Conservation (phyloP, 2,113 vertebrate species). For the Psammodynastes pulverulentus region DNA sequence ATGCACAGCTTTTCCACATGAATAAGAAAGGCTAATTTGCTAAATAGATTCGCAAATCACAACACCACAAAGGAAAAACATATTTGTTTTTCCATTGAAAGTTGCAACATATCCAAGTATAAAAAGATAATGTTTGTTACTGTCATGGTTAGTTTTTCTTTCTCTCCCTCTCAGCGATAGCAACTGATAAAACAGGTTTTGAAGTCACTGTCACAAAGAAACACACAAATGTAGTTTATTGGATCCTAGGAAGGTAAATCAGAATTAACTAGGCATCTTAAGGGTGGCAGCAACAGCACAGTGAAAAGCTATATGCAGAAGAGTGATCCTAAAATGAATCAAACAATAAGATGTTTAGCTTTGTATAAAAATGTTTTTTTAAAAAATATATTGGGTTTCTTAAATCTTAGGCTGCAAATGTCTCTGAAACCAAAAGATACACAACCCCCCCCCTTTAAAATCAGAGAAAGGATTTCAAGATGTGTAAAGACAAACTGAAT, state of each 20-base stretch:
- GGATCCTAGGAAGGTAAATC: conserved; percentile 65
- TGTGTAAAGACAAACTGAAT: neutral
- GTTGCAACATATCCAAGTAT: conserved; percentile 59
- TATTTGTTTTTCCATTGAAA: conserved; percentile 61
- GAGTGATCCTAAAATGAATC: neutral
- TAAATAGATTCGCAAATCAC: conserved; percentile 62
- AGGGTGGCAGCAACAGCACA: conserved; percentile 68
- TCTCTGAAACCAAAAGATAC: neutral
- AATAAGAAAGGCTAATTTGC: conserved; percentile 66
- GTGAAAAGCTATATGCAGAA: conserved; percentile 64
- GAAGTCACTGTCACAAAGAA: conserved; percentile 73
- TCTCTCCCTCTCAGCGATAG: conserved; percentile 65
- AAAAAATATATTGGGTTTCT: conserved; percentile 71
- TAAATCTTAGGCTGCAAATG: neutral
- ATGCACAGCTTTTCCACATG: conserved; percentile 50
- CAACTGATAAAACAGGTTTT: conserved; percentile 74
- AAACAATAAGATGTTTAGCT: conserved; percentile 26
- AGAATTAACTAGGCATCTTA: conserved; percentile 71
- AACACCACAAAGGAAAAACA: conserved; percentile 53
- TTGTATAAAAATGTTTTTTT: neutral
- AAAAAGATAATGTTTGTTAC: conserved; percentile 63
- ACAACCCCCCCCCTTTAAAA: conserved; percentile 21
- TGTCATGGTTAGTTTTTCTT: conserved; percentile 62
- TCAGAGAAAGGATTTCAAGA: neutral
- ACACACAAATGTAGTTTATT: conserved; percentile 69